Evolutionary conservation across 2,888 invertebrate species (phyloP).

Genomic region (Hedya salicella): DNA sequence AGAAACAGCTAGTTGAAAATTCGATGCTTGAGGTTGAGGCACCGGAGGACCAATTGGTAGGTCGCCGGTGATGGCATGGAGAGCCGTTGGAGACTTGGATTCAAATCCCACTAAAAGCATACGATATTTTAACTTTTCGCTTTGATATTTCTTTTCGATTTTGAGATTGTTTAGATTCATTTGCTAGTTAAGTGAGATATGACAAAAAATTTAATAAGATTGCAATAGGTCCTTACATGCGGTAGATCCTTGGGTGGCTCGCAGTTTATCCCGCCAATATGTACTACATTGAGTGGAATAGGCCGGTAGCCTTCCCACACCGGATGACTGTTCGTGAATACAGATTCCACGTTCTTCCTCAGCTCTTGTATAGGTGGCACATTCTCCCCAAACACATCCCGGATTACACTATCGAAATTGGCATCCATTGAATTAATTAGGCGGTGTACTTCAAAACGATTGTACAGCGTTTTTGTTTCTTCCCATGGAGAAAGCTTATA

Average conservation of each 20-base stretch:
- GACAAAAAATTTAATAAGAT: no score
- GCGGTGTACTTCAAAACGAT: not conserved
- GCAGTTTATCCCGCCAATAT: slow-evolving; percentile 9
- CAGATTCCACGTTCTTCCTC: not conserved
- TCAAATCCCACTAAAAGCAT: no score
- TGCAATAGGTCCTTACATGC: not conserved
- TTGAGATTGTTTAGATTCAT: no score
- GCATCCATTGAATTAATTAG: not conserved
- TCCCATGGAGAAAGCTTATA: slow-evolving; percentile 13
- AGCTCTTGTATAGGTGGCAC: slow-evolving; percentile 14
- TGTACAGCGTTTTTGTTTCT: not conserved
- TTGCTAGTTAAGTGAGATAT: no score
- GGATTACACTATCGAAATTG: not conserved
- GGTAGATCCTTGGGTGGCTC: slow-evolving; percentile 11
- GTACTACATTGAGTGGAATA: slow-evolving; percentile 8
- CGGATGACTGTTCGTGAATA: slow-evolving; percentile 3
- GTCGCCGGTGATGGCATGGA: no score
- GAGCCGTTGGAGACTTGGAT: no score
- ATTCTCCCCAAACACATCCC: slow-evolving; percentile 13
- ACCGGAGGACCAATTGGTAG: no score
- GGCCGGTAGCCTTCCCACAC: slow-evolving; percentile 25
- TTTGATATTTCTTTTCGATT: no score
- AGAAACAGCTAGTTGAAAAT: no score
- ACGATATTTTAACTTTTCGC: no score
- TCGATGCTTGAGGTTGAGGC: no score